phyloP scores from a whole-genome alignment of 2,113 vertebrate genomes.

The Aldabrachelys gigantea region DNA sequence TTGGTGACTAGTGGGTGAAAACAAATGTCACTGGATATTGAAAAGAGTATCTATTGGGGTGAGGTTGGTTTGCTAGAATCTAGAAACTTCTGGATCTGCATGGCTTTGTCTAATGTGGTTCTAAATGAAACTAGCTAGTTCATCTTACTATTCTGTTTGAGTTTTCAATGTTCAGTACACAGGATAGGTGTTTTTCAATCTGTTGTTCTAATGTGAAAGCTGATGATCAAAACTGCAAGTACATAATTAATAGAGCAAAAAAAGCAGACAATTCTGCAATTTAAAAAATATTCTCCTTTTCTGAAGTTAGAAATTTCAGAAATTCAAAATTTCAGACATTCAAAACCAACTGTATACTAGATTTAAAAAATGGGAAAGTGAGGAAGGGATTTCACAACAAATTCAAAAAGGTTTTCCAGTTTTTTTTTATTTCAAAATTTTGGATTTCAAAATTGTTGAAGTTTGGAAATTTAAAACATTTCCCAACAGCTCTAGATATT shows the following conservation, averaged over 20 bases:
- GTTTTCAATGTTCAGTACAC: conserved; percentile 58
- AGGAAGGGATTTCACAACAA: conserved; percentile 1
- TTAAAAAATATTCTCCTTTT: neutral
- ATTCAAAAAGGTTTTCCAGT: neutral
- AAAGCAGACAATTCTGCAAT: conserved; percentile 32
- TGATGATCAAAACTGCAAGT: conserved; percentile 64
- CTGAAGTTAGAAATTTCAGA: neutral
- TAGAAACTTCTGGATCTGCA: conserved; percentile 58
- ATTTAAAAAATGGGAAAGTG: neutral
- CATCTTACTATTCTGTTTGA: conserved; percentile 43
- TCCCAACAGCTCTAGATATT: neutral
- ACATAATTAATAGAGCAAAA: conserved; percentile 52
- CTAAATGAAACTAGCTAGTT: conserved; percentile 15
- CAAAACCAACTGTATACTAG: neutral
- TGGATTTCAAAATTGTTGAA: neutral
- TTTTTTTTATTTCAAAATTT: neutral
- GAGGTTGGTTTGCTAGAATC: neutral
- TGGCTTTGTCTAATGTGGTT: conserved; percentile 48
- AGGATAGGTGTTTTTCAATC: conserved; percentile 60
- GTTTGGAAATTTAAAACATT: conserved; percentile 10
- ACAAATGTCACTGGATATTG: neutral
- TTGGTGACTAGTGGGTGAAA: conserved; percentile 1
- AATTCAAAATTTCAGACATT: neutral
- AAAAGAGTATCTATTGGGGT: conserved; percentile 15
- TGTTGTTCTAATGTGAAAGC: conserved; percentile 68